Evolutionary conservation across 2,113 vertebrate species (phyloP).

Genomic region (Grallaria varia): DNA sequence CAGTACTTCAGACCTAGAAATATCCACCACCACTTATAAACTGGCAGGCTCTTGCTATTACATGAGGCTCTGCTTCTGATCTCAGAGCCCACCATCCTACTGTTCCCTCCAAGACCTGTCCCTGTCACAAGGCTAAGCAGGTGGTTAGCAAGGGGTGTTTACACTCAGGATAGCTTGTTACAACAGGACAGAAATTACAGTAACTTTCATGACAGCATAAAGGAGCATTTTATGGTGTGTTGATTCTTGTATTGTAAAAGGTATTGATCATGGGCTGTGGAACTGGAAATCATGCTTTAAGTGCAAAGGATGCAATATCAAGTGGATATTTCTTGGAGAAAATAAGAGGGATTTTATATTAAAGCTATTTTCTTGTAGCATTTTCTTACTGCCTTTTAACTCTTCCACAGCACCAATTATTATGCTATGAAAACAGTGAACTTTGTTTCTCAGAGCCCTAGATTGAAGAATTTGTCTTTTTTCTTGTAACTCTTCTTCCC

Average conservation of each 20-base stretch:
- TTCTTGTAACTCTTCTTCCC: neutral
- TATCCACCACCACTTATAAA: neutral
- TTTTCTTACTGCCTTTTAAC: neutral
- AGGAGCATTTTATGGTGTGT: neutral
- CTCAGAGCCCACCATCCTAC: neutral
- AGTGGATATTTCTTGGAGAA: neutral
- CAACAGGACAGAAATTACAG: neutral
- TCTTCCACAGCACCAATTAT: neutral
- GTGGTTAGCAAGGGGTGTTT: neutral
- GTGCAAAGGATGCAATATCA: neutral
- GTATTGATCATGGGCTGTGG: neutral
- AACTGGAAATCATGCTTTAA: neutral
- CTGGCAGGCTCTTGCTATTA: neutral
- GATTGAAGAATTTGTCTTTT: neutral
- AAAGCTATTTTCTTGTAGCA: neutral
- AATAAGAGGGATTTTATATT: neutral
- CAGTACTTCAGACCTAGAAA: neutral
- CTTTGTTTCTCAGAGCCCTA: neutral
- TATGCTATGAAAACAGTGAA: neutral
- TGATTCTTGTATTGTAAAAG: neutral
- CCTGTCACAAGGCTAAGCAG: neutral
- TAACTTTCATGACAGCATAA: neutral
- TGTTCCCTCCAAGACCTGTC: neutral
- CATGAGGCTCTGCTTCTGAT: accelerated
- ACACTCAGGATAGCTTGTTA: neutral